Evolutionary conservation across 2,113 vertebrate species (phyloP).

Genomic region (Menura novaehollandiae): DNA sequence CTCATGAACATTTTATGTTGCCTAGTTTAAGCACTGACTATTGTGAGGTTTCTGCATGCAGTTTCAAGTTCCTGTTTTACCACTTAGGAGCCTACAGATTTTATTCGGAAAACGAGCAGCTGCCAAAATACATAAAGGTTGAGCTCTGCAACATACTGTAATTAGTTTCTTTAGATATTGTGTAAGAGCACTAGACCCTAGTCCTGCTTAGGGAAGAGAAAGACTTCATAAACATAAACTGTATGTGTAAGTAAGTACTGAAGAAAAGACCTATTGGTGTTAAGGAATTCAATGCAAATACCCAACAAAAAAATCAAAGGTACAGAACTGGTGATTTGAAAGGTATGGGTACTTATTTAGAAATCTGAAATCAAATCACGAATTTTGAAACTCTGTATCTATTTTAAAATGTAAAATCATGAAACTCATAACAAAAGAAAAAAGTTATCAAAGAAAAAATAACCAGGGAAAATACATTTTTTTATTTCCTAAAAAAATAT

Average conservation of each 20-base stretch:
- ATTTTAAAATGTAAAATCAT: neutral
- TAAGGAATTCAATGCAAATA: neutral
- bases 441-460: neutral
- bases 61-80: neutral
- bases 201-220: neutral
- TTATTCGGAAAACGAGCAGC: neutral
- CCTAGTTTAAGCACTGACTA: neutral
- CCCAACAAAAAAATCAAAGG: neutral
- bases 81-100: neutral
- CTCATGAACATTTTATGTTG: neutral
- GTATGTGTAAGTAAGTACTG: neutral
- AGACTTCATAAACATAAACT: neutral
- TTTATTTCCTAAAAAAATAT: neutral
- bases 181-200: neutral
- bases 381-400: neutral
- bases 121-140: neutral
- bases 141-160: neutral
- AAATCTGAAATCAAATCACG: neutral
- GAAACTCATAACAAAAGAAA: neutral
- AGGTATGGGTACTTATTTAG: neutral
- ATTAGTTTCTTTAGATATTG: neutral
- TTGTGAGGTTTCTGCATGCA: neutral
- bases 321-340: neutral
- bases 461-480: fast-evolving
- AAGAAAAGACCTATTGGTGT: neutral